Evolutionary conservation across 1,140 invertebrate genomes (phyloP).

Genomic region (roundworm (Caenorhabditis elegans)): WBcel235 BX284603.4:17001-17500

Average conservation of each 20-base stretch:
- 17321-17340: background rate
- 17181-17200: background rate
- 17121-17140: too few relatives aligned
- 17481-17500: constrained; percentile 1
- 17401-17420: too few relatives aligned
- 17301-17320: too few relatives aligned
- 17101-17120: too few relatives aligned
- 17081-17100: too few relatives aligned
- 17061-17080: too few relatives aligned
- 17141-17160: background rate
- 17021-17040: too few relatives aligned
- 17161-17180: background rate
- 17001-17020: too few relatives aligned
- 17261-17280: background rate
- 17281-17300: background rate
- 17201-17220: constrained; percentile 22
- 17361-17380: background rate
- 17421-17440: background rate
- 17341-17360: background rate
- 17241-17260: background rate
- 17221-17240: background rate
- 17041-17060: too few relatives aligned
- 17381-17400: too few relatives aligned
- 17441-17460: background rate
- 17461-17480: constrained; percentile 9